A percentile compares a stretch with the other conserved stretches of the same genome.
These are phyloP conservation scores for Bombus sibiricus DNA, from an alignment of 1,140 invertebrate species.

Conservation along the genomic window DNA sequence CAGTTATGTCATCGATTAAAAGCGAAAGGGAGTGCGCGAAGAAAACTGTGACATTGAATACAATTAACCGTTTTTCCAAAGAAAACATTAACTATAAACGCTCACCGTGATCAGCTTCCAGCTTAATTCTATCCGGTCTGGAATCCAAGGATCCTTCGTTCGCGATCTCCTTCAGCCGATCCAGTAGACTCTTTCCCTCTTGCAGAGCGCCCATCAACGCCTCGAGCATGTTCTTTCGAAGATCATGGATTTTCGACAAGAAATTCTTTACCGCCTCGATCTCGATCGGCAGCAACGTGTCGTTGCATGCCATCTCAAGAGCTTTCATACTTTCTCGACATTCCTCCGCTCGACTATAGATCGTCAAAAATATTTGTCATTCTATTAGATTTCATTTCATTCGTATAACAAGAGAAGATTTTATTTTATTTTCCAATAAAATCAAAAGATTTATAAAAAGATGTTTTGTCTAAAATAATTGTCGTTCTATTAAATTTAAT, in stretches of 20 bases:
- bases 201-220: constrained; percentile 90
- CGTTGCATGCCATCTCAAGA: constrained; percentile 87
- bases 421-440: no score
- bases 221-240: constrained; percentile 88
- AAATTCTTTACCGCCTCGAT: constrained; percentile 87
- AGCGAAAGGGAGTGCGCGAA: constrained; percentile 23
- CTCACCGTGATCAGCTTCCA: constrained; percentile 85
- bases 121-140: constrained; percentile 87
- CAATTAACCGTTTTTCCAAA: neutral
- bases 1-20: constrained; percentile 38
- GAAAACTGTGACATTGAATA: constrained; percentile 8
- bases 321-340: constrained; percentile 88
- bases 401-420: no score
- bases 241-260: constrained; percentile 86
- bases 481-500: no score
- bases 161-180: constrained; percentile 86
- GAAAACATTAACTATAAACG: constrained; percentile 25
- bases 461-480: no score
- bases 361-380: neutral
- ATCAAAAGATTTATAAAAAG: neutral
- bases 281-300: constrained; percentile 86
- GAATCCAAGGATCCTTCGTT: constrained; percentile 88
- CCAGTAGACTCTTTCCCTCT: constrained; percentile 90
- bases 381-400: neutral
- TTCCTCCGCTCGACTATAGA: constrained; percentile 85